Evolutionary conservation across 30 jellyfish, hydroid and myxozoan species (phyloP), one percentile per base, ranked within the genome.

Genomic region (Aurelia sp.): DNA sequence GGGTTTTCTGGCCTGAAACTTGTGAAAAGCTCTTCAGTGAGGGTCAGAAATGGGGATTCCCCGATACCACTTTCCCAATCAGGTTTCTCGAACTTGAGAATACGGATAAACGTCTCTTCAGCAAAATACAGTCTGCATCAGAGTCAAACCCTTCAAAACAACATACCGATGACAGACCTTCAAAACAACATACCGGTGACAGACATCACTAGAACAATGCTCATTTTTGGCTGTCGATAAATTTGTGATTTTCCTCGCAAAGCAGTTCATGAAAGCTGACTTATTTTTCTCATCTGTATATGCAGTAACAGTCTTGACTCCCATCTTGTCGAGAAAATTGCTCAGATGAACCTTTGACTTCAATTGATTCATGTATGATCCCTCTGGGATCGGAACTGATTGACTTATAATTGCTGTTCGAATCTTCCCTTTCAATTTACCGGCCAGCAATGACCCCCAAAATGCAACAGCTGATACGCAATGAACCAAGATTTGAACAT

Each of bases 371-470:
- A 71, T 74, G 62, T 79, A 65, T 0, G 89, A 66, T 44, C 91
- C 92, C 40, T 76, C 87, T 44, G 97, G 97, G 17, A 69, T 40
- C 11, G 90, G 66, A 11, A 79, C 88, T 8, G 87, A 92, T 48
- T 89, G 97, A 62, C 97, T 89, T 55, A 86, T 61, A 4, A 89
- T 55, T 6, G 72, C 92, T 9, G 81, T 20, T 30, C 97, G 90
- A 22, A 89, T 66, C 35, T 89, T 89, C 13, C 92, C 97, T 50
- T 73, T 72, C 33, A 89, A 47, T 30, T 53, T 73, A 16, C 97
- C 97, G 73, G 83, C 23, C 66, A 89, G 87, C 13, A 89, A 35
- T 18, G 89, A 30, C 18, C 73, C 81, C 83, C 89, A 89, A 35
- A 89, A 40, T 4, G 86, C 86, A 13, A 81, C 70, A 9, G 97